A percentile compares a stretch with the other conserved stretches of the same genome.
Conservation (phyloP, 2,797 vertebrate genomes). For the Smutsia temminckii region DNA sequence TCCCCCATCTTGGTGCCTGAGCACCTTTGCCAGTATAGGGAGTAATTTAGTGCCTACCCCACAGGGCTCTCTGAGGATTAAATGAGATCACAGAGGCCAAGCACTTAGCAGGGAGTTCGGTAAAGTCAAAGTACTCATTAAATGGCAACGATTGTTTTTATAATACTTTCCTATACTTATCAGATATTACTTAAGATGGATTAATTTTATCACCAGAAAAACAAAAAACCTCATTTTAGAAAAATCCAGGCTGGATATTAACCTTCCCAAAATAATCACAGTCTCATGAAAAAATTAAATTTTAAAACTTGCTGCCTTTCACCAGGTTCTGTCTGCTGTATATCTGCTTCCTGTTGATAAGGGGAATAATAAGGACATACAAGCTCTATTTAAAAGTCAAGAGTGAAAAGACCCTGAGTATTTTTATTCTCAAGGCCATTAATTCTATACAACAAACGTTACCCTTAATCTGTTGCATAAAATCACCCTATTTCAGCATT, state of each 20-base stretch:
- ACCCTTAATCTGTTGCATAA: background rate
- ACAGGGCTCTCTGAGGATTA: background rate
- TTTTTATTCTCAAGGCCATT: constrained; percentile 48
- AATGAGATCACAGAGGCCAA: background rate
- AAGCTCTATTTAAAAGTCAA: background rate
- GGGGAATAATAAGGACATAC: constrained; percentile 32
- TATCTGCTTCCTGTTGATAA: constrained; percentile 57
- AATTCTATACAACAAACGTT: background rate
- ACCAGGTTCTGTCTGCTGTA: background rate
- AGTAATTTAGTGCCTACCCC: rapidly evolving
- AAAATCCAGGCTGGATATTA: constrained; percentile 4
- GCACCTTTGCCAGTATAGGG: background rate
- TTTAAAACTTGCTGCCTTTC: background rate
- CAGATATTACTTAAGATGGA: background rate
- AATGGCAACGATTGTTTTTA: background rate
- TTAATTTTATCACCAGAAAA: constrained; percentile 3
- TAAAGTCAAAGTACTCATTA: background rate
- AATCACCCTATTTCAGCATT: background rate
- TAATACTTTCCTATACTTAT: background rate
- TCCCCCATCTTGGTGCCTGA: background rate
- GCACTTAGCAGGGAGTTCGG: background rate
- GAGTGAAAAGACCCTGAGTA: background rate
- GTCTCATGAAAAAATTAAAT: background rate
- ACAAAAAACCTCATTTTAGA: constrained; percentile 20
- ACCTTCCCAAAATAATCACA: background rate